Conservation (phyloP, 2,888 invertebrate genomes). For the Magallana nippona region DNA sequence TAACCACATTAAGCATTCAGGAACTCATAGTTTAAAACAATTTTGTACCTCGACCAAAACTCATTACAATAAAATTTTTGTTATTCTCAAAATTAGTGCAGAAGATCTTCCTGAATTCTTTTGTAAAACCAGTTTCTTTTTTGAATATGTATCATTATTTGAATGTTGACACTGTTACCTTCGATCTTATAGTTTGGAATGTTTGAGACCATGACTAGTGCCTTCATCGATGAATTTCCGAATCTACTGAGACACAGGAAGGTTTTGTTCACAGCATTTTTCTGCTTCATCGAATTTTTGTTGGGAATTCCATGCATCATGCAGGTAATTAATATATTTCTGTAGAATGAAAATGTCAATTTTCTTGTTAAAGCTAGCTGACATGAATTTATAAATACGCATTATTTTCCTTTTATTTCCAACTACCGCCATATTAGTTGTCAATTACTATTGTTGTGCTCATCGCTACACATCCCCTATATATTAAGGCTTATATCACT, state of each 20-base stretch:
- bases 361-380: no score
- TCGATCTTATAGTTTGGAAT: slow-evolving; percentile 86
- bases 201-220: slow-evolving; percentile 88
- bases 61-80: background rate
- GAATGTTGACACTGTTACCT: background rate
- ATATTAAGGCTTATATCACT: no score
- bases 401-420: no score
- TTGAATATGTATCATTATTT: background rate
- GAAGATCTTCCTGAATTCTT: slow-evolving; percentile 14
- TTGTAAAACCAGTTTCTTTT: slow-evolving; percentile 1
- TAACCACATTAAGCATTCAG: slow-evolving; percentile 7
- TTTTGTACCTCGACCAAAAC: background rate
- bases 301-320: slow-evolving; percentile 87
- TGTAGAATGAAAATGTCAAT: background rate
- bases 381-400: no score
- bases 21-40: background rate
- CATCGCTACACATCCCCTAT: no score
- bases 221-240: slow-evolving; percentile 87
- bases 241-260: slow-evolving; percentile 81
- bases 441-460: no score
- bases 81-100: background rate
- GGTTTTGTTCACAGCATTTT: slow-evolving; percentile 83
- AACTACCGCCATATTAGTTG: no score
- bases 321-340: slow-evolving; percentile 82
- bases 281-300: slow-evolving; percentile 84